A percentile compares a stretch with the other conserved stretches of the same genome.
Evolutionary conservation across 1,140 invertebrate genomes (phyloP).

Genomic region (Uloborus diversus): DNA sequence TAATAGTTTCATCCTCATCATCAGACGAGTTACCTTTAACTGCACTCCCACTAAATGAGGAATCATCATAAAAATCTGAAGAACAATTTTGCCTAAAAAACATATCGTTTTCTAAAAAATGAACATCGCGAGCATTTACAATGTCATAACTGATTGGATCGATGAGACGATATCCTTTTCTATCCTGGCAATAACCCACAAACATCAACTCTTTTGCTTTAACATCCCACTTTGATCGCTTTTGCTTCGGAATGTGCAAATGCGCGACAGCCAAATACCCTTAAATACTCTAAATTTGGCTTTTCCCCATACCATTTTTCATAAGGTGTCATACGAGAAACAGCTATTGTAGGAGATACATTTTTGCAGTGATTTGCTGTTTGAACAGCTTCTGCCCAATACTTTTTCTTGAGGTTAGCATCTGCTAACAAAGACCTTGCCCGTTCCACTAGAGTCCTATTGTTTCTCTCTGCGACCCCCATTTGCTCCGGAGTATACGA

Average conservation of each 20-base stretch:
- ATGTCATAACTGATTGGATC: slow-evolving; percentile 20
- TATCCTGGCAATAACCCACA: slow-evolving; percentile 64
- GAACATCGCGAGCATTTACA: slow-evolving; percentile 8
- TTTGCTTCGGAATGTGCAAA: slow-evolving; percentile 63
- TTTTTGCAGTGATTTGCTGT: slow-evolving; percentile 66
- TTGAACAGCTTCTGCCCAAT: slow-evolving; percentile 68
- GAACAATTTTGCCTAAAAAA: neutral
- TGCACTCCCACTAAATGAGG: slow-evolving; percentile 12
- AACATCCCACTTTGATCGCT: slow-evolving; percentile 63
- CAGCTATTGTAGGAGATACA: slow-evolving; percentile 56
- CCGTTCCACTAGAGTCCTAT: slow-evolving; percentile 65
- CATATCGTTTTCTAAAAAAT: slow-evolving; percentile 29
- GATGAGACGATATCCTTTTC: slow-evolving; percentile 63
- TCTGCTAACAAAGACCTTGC: slow-evolving; percentile 64
- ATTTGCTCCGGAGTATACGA: slow-evolving; percentile 68
- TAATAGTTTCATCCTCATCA: no score
- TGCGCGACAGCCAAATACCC: slow-evolving; percentile 67
- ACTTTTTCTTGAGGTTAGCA: slow-evolving; percentile 61
- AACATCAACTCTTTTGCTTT: slow-evolving; percentile 63
- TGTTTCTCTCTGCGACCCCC: slow-evolving; percentile 68
- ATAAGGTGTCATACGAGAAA: slow-evolving; percentile 63
- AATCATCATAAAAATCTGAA: neutral
- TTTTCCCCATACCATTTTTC: slow-evolving; percentile 66
- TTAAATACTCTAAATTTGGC: slow-evolving; percentile 67
- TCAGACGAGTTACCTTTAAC: no score